Base-by-base conservation (phyloP, 2,113 vertebrate species). In the Xiphorhynchus elegans region DNA sequence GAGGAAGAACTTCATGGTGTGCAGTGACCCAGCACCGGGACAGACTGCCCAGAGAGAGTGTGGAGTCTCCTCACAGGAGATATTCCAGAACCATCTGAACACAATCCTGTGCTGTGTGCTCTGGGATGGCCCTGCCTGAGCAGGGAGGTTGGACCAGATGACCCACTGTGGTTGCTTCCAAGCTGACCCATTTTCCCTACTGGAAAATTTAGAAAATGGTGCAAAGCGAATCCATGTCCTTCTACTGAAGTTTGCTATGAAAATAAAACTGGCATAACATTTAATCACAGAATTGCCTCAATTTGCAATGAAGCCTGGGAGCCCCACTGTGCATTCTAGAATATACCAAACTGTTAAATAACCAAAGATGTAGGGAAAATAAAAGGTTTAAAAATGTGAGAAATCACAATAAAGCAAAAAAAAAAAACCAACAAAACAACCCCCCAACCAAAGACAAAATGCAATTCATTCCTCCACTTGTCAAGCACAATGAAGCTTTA, bases 301-400 rank as follows among this genome's bases (percentile, higher is more conserved):
- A 95, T 91, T 94, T 92, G 46, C 84, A 86, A 79, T 87, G 90
- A 93, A 86, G 39, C 28, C 72, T 60, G 75, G 52, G 68, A 95
- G 58, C 46, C 44, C 50, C 13, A 7, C 21, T 89, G 88, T 63
- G 72, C 76, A 89, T 64, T 67, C 39, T 17, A 82, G 60, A 97
- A 86, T 69, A 69, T 1, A 64, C 19, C 39, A 37, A 80, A 78
- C 24, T 63, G 44, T 29, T 56, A n/a, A 87, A 47, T 40, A 75
- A 55, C 44, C 72, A 39, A 94, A 77, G 40, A 78, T 37, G n/a
- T 2, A 55, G 26, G 24, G 80, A 84, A 78, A 85, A 40, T 2
- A 4, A 56, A 79, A 77, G 15, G 37, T 24, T 88, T 56, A 13
- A 35, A 42, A 74, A 79, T 47, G 24, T 13, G 33, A 75, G 13